A percentile compares a stretch with the other conserved stretches of the same genome.
These are phyloP conservation scores for Scaptomyza tumidula DNA, from an alignment of 2,888 invertebrate genomes.

Conservation along the genomic window DNA sequence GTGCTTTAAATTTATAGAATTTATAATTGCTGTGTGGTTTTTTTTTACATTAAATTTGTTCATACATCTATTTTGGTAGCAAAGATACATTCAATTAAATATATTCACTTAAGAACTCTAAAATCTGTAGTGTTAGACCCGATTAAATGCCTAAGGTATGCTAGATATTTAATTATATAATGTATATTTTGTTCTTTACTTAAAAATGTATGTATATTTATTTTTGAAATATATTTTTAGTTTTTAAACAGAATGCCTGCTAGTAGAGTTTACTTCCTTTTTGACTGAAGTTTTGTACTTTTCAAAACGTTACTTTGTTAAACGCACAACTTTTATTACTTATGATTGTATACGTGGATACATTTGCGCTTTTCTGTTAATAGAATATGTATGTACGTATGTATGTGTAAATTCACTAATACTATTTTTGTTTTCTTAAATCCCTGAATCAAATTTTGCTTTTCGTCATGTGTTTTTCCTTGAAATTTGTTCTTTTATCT, in stretches of 20 bases:
- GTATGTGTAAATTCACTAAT: constrained; percentile 43
- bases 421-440: constrained; percentile 56
- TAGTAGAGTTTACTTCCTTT: constrained; percentile 51
- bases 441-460: constrained; percentile 83
- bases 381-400: constrained; percentile 27
- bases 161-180: constrained; percentile 15
- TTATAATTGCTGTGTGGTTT: background rate
- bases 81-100: constrained; percentile 16
- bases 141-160: constrained; percentile 27
- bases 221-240: constrained; percentile 7
- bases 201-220: constrained; percentile 16
- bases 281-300: constrained; percentile 71
- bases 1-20: constrained; percentile 38
- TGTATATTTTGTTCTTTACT: constrained; percentile 25
- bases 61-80: constrained; percentile 15
- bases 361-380: constrained; percentile 36
- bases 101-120: constrained; percentile 22
- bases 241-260: constrained; percentile 46
- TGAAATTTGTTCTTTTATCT: constrained; percentile 55
- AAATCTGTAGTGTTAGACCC: background rate
- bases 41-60: constrained; percentile 18
- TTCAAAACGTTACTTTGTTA: constrained; percentile 66
- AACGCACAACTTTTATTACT: constrained; percentile 53
- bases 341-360: constrained; percentile 18
- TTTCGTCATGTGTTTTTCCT: constrained; percentile 65